Base-by-base conservation (phyloP, 2,888 invertebrate species). In the Luffia ferchaultella region DNA sequence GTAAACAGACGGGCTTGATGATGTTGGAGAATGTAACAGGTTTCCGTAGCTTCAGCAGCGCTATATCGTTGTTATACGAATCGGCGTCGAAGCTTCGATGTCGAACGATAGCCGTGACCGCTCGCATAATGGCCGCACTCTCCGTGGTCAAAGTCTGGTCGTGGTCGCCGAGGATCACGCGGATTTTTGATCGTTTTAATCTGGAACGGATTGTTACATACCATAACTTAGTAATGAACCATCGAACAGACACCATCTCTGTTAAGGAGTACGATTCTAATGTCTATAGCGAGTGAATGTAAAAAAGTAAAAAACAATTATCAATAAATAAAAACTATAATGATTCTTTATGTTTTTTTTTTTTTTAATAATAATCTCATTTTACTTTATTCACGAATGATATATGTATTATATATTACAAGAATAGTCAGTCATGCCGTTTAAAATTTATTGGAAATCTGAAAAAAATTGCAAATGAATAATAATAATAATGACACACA, bases 1-100 rank as follows among this genome's bases (percentile, higher is more conserved):
- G 94, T 55, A 95, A 78, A 68, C 94, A 95, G 46, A 94, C 88
- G 0, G 94, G 94, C 58, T 88, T 86, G 55, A 92, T 88, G 55
- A 88, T 89, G 70, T 90, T 91, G 0, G 90, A 89, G 69, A 92
- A 94, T 49, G 85, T 83, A 16, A 94, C 91, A 0, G 93, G 89
- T 67, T 93, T 93, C 20, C 93, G 80, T 16, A 95, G 73, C 62
- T 89, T 90, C 17, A 95, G 75, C 50, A 95, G 73, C 0, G 94
- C 94, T 48, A 95, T 92, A 65, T 95, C 94, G 67, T 95, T 93
- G 72, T 94, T 94, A 67, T 93, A 95, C 0, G 93, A 90, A 62
- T 93, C 91, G 1, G 92, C 88, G 68, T 95, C 93, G 68, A 95
- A 95, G 72, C 92, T 92, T 49, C 92, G 86, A 62, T 95, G 94